Evolutionary conservation across 1,140 invertebrate species (phyloP).

Genomic region (Chlorops oryzae): DNA sequence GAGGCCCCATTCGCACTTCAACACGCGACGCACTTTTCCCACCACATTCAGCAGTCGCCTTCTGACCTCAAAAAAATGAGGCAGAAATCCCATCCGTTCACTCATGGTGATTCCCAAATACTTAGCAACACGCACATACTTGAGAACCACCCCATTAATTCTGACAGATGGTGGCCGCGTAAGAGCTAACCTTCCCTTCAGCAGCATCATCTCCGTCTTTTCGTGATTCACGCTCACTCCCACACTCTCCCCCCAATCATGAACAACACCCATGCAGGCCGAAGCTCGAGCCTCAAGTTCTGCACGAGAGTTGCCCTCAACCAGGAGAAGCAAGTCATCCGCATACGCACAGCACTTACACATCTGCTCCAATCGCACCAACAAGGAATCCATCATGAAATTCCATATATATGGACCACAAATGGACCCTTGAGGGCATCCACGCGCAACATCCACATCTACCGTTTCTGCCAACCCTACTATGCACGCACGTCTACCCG

Average conservation of each 20-base stretch:
- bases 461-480: constrained; percentile 1
- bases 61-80: not conserved
- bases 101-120: not conserved
- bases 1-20: constrained; percentile 10
- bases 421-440: constrained; percentile 20
- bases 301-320: constrained; percentile 12
- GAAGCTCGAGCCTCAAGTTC: constrained; percentile 10
- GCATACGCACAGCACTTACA: constrained; percentile 22
- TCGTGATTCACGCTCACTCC: constrained; percentile 5
- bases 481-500: constrained; percentile 4
- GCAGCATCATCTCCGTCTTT: not conserved
- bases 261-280: constrained; percentile 2
- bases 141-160: not conserved
- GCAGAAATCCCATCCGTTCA: not conserved
- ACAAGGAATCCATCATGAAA: constrained; percentile 21
- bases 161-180: not conserved
- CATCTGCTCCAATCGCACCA: not conserved
- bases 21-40: not conserved
- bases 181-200: not conserved
- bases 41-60: not conserved
- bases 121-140: not conserved
- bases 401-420: constrained; percentile 26
- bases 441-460: constrained; percentile 10
- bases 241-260: not conserved
- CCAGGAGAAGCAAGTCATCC: constrained; percentile 20